Conservation (phyloP, 2,797 vertebrate genomes). For the Esox masquinongy region DNA sequence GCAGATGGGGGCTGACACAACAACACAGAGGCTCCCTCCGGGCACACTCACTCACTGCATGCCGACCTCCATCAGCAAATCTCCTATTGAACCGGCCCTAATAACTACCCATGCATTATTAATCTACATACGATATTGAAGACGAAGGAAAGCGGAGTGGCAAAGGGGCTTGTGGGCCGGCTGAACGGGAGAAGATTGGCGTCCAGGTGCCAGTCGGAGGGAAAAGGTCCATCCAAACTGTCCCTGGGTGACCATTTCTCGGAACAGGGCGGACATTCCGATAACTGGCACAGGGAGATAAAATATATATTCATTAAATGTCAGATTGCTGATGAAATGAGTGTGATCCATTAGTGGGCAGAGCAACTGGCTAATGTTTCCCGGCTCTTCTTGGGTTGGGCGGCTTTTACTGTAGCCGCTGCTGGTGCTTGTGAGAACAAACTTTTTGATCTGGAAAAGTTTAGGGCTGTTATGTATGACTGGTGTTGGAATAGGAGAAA, state of each 20-base stretch:
- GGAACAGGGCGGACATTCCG: slow-evolving; percentile 82
- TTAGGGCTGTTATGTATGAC: not conserved
- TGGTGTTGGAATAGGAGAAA: not conserved
- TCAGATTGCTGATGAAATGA: slow-evolving; percentile 88
- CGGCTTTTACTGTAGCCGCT: slow-evolving; percentile 73
- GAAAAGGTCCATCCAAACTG: slow-evolving; percentile 73
- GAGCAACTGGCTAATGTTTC: slow-evolving; percentile 79
- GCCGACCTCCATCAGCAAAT: slow-evolving; percentile 83
- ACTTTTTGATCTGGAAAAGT: slow-evolving; percentile 59
- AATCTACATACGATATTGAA: slow-evolving; percentile 82
- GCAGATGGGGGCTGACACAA: slow-evolving; percentile 88
- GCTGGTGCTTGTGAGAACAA: slow-evolving; percentile 68
- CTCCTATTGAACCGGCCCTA: slow-evolving; percentile 85
- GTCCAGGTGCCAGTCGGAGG: slow-evolving; percentile 78
- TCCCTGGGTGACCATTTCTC: slow-evolving; percentile 82
- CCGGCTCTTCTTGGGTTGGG: slow-evolving; percentile 75
- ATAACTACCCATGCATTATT: slow-evolving; percentile 87
- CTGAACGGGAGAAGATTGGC: slow-evolving; percentile 69
- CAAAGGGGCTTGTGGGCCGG: slow-evolving; percentile 60
- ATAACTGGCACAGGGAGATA: slow-evolving; percentile 83
- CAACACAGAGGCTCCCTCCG: slow-evolving; percentile 83
- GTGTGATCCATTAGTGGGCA: slow-evolving; percentile 84
- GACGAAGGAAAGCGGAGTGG: slow-evolving; percentile 52
- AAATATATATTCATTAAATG: slow-evolving; percentile 90
- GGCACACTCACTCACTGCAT: slow-evolving; percentile 75